Base-by-base conservation (phyloP, 1,140 invertebrate species). In the Nilaparvata lugens region DNA sequence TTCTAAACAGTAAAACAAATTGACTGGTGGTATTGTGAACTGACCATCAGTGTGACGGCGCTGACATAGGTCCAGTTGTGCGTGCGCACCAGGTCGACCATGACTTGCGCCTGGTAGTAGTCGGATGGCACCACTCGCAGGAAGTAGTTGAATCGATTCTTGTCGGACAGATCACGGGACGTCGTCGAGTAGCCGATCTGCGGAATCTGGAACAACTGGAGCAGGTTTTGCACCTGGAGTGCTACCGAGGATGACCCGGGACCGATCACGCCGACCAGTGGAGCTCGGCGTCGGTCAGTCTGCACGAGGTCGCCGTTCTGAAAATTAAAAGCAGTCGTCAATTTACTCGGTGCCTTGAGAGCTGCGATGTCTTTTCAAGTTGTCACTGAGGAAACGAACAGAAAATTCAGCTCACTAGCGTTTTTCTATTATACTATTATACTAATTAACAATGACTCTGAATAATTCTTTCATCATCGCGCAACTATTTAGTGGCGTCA, bases 41-140 rank as follows among this genome's bases (percentile, higher is more conserved):
- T 77, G 70, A 91, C 89, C 88, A 71, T 90, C 86, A 2, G 87
- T 88, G 71, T 89, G 42, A 92, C 82, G n/a, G 85, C 83, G 14
- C 86, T 87, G 4, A 93, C 85, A 69, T 91, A 93, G 1, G 86
- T 90, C 89, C 89, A 93, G 71, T 89, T 89, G 72, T 85, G 84
- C 57, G 78, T 73, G 61, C 78, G 72, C 6, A 93, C 81, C 35
- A 92, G 74, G 70, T 88, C 85, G 43, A 87, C 77, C 66, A 92
- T 81, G 21, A 87, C 84, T 67, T 84, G 81, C 1, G 89, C 88
- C 75, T 93, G 89, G 73, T 86, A 87, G 62, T 81, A 82, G 76
- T 93, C 90, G 0, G 87, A 87, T 13, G 90, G 88, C 5, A 92
- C 89, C 3, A 91, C 88, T 16, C 90, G 77, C 61, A 91, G 73